Base-by-base conservation (phyloP, 2,113 vertebrate genomes). In the Erpornis zantholeuca region DNA sequence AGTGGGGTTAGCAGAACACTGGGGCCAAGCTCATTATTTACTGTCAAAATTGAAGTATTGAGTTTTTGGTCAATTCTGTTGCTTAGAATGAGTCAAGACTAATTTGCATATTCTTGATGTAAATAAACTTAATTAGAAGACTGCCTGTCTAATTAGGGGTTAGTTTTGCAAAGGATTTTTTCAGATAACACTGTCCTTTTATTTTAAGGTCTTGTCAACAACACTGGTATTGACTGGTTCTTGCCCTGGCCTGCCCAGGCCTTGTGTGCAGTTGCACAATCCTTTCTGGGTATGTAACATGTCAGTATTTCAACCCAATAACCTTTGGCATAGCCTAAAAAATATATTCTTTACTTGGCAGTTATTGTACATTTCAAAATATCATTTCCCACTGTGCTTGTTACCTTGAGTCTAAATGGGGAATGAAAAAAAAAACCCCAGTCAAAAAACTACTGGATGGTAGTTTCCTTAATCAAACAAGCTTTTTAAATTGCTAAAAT, bases 161-260 rank as follows among this genome's bases (percentile, higher is more conserved):
- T 59, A 25, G 35, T 69, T 92, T 38, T 23, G 60, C 16, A 56
- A 33, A 44, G 11, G 7, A 44, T 11, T 44, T 65, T 42, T 65
- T 92, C 36, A 36, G 20, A 11, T 68, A 44, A 49, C 35, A 4
- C 14, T 69, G 12, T 81, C 19, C 17, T 91, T 82, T 97, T 71
- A 77, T 38, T 94, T 89, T 83, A 91, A 99, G 99, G 99, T 83
- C 98, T 99, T 69, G 99, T 99, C 84, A 99, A 99, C 92, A 99
- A 99, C 94, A 99, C 99, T 42, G 99, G 99, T 10, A 99, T 99
- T 18, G 99, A 99, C 94, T 99, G 99, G 99, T 99, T 99, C 97
- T 97, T 99, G 94, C 99, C 99, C 7, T 99, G 99, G 99, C 99
- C 99, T 3, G 59, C 97, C 9, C 99, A 99, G 93, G 99, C 99